Percentiles rank a stretch among this genome's conserved stretches.
phyloP scores from a whole-genome alignment of 2,113 vertebrate genomes.

The Cavia aperea region DNA sequence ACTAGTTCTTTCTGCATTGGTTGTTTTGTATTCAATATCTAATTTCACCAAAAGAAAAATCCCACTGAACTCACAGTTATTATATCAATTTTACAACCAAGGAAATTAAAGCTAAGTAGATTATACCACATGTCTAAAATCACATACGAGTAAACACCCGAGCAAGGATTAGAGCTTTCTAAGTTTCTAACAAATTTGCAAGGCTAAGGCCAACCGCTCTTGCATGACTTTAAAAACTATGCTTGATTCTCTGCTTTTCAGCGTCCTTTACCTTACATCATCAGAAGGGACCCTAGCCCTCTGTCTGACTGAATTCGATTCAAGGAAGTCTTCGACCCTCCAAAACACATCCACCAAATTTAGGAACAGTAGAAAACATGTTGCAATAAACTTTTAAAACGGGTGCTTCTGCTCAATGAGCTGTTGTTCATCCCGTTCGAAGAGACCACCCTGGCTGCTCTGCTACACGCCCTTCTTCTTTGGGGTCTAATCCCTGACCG shows the following conservation, averaged over 20 bases:
- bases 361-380: background rate
- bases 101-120: background rate
- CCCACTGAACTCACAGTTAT: background rate
- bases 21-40: background rate
- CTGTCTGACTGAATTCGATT: background rate
- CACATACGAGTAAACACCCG: background rate
- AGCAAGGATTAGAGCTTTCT: background rate
- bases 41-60: conserved; percentile 1
- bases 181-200: background rate
- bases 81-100: background rate
- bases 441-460: fast-evolving
- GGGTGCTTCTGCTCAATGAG: background rate
- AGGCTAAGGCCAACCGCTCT: background rate
- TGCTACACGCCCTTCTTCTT: background rate
- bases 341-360: background rate
- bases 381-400: background rate
- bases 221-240: background rate
- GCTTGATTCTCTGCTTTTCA: background rate
- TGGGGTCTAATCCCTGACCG: fast-evolving
- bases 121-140: background rate
- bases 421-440: fast-evolving
- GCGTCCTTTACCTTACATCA: background rate
- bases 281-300: fast-evolving
- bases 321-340: background rate
- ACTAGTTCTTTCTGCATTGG: background rate